Base-by-base conservation (phyloP, 2,797 vertebrate species). In the Trematomus bernacchii region DNA sequence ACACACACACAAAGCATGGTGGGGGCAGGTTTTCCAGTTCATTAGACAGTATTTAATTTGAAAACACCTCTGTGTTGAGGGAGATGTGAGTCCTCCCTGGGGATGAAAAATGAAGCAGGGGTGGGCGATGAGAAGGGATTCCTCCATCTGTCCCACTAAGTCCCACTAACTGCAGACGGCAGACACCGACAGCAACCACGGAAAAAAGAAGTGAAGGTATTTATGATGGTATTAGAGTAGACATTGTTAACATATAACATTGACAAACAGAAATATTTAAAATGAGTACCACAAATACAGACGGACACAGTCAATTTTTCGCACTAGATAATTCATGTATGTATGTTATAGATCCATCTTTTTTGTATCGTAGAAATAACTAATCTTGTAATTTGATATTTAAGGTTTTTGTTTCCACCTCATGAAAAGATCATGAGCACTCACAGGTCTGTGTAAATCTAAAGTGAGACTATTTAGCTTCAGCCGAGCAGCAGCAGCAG, bases 41-140 rank as follows among this genome's bases (percentile, higher is more conserved):
- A 93, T 93, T 93, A 93, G 87, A 89, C 71, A 86, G 91, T 93
- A 92, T 94, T 94, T 93, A 92, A 93, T 94, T 93, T 94, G 88
- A 92, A 94, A 92, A 92, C 89, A 92, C 90, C 92, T 92, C 90
- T 80, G 92, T 85, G 92, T 53, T 87, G 85, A 88, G 92, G 90
- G 92, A 93, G 84, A 89, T 84, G 86, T 72, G 89, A 83, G 74
- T 86, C 75, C 85, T 85, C 82, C 78, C 46, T 15, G 82, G 90
- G 80, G 84, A 91, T 81, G 85, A 88, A 89, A 88, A 79, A 85
- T 83, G 80, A 89, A 79, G 76, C 79, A 71, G 82, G 68, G 87
- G 85, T 79, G 88, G 90, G 87, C 82, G 83, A 90, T 46, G 77
- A 86, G 84, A 79, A 85, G 90, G 90, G 86, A 93, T 89, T 92